Evolutionary conservation across 1,140 invertebrate genomes (phyloP), one percentile per base, ranked within the genome.

Genomic region (Heliothis virescens): DNA sequence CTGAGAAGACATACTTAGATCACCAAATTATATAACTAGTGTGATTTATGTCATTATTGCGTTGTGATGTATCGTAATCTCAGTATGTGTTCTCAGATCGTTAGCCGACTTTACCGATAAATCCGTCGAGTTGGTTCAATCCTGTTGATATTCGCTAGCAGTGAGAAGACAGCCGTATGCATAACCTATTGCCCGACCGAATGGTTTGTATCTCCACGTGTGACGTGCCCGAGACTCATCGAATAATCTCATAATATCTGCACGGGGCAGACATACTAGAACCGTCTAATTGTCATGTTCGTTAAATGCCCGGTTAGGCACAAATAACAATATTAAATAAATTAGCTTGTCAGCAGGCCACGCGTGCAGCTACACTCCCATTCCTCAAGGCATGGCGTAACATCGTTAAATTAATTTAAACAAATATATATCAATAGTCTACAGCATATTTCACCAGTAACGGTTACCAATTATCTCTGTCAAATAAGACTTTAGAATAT

Each of bases 81-180:
- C 18, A 52, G 50, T 63, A 52, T 63, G 65, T 65, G 50, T 76
- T 76, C 60, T 76, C 59, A 63, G 3, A 65, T 62, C 60, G 21
- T 48, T 60, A 76, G n/a, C 59, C 12, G 59, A 34, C 47, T 26
- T 65, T 41, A 59, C 55, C 10, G 21, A 59, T 26, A 5, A n/a
- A 53, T 47, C 47, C 4, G 41, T 65, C 41, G 21, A 69, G 48
- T 53, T 13, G 15, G 18, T 10, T 9, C 21, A 48, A 53, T 29
- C 29, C 29, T 48, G 52, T 26, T 41, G 13, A 12, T 69, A 26
- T 15, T 16, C 78, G 78, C 82, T 84, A 86, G 83, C 81, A 81
- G 73, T 80, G 80, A 73, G 59, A 83, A 85, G 79, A 79, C 79
- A 85, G 83, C 73, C 53, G 50, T 59, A 78, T 63, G 50, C 50